These are phyloP conservation scores for Incurvaria masculella DNA, from an alignment of 2,888 invertebrate species.

Conservation along the genomic window DNA sequence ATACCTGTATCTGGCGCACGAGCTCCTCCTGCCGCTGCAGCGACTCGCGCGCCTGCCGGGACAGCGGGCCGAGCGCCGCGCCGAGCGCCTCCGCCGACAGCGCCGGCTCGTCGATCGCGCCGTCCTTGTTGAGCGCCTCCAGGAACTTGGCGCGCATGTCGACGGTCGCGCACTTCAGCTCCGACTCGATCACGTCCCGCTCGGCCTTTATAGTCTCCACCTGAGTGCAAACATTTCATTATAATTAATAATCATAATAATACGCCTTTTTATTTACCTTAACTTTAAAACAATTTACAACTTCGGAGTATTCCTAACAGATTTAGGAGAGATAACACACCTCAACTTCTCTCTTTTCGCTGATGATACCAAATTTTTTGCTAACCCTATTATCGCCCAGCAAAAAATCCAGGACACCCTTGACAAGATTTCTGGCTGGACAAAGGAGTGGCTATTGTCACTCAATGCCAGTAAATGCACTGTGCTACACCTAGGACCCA, in stretches of 20 bases:
- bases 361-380: too few relatives aligned
- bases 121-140: constrained; percentile 70
- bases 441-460: too few relatives aligned
- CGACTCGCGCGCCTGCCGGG: constrained; percentile 74
- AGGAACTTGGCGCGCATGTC: constrained; percentile 84
- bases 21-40: constrained; percentile 68
- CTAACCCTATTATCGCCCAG: too few relatives aligned
- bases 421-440: too few relatives aligned
- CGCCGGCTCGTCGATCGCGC: constrained; percentile 74
- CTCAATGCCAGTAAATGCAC: too few relatives aligned
- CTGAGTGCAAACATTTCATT: too few relatives aligned
- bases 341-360: too few relatives aligned
- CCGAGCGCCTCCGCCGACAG: constrained; percentile 71
- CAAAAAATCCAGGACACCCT: too few relatives aligned
- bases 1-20: constrained; percentile 12
- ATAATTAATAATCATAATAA: constrained; percentile 6
- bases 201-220: constrained; percentile 86
- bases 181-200: constrained; percentile 85
- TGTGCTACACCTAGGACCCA: too few relatives aligned
- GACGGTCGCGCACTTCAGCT: constrained; percentile 73
- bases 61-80: constrained; percentile 71
- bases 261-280: constrained; percentile 5
- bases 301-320: too few relatives aligned
- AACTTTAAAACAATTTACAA: not conserved
- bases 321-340: too few relatives aligned